phyloP scores from a whole-genome alignment of 2,797 vertebrate species.

The Brachymystax lenok region DNA sequence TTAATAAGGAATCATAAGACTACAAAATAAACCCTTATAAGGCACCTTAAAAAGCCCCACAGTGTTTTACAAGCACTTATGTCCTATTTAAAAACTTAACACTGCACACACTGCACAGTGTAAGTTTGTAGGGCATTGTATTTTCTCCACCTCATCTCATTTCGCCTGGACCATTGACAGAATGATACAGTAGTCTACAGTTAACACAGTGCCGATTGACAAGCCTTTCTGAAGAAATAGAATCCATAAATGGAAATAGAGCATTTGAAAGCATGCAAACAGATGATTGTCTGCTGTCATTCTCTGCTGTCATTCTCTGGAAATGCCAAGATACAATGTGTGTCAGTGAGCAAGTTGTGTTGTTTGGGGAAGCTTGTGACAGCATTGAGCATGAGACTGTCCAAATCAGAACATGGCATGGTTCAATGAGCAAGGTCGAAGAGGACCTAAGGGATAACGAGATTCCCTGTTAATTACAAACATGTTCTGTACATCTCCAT shows the following conservation, averaged over 20 bases:
- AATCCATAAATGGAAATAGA: too few relatives aligned
- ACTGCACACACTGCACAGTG: not conserved
- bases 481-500: not conserved
- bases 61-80: not conserved
- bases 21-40: not conserved
- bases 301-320: too few relatives aligned
- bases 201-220: constrained; percentile 27
- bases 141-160: not conserved
- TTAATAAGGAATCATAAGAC: not conserved
- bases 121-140: too few relatives aligned
- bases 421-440: constrained; percentile 56
- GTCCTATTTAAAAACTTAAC: not conserved
- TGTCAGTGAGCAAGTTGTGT: constrained; percentile 52
- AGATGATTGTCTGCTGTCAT: too few relatives aligned
- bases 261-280: too few relatives aligned
- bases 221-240: too few relatives aligned
- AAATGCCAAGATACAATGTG: constrained; percentile 20
- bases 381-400: constrained; percentile 23
- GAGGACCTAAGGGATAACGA: constrained; percentile 46
- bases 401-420: constrained; percentile 53
- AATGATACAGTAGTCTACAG: constrained; percentile 35
- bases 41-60: not conserved
- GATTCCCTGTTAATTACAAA: constrained; percentile 43
- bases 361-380: not conserved
- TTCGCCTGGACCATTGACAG: constrained; percentile 30